Evolutionary conservation across 2,113 vertebrate species (phyloP).

Genomic region (Cebidichthys violaceus): DNA sequence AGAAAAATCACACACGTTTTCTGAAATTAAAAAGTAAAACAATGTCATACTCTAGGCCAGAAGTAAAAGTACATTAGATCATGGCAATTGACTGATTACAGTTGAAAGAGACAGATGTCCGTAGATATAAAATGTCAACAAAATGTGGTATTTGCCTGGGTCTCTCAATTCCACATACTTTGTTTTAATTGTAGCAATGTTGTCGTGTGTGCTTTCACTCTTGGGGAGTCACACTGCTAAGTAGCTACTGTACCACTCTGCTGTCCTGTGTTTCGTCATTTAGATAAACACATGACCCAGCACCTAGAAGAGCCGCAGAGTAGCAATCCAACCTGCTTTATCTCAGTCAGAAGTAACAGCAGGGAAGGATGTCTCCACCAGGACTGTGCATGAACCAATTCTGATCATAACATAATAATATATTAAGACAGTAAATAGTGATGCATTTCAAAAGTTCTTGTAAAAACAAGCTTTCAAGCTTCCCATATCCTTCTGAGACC

Average conservation of each 20-base stretch:
- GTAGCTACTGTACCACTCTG: not conserved
- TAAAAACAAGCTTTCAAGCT: too few relatives aligned
- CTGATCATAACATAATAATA: not conserved
- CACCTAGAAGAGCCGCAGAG: conserved; percentile 24
- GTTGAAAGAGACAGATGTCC: too few relatives aligned
- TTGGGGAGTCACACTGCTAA: not conserved
- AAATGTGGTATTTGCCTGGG: too few relatives aligned
- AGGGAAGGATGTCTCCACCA: not conserved
- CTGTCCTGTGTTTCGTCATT: not conserved
- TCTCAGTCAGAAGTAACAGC: not conserved
- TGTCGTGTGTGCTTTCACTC: not conserved
- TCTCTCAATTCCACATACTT: too few relatives aligned
- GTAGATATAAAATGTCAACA: too few relatives aligned
- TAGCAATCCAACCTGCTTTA: not conserved
- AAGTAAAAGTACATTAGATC: not conserved
- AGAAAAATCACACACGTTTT: not conserved
- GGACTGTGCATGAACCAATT: not conserved
- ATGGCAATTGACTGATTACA: too few relatives aligned
- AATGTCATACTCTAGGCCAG: not conserved
- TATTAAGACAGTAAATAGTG: not conserved
- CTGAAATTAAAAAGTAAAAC: not conserved
- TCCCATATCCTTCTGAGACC: too few relatives aligned
- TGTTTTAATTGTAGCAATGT: too few relatives aligned
- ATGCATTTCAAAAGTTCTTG: not conserved
- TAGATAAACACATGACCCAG: not conserved